Evolutionary conservation across 2,113 vertebrate genomes (phyloP).

Genomic region (Tetrax tetrax): DNA sequence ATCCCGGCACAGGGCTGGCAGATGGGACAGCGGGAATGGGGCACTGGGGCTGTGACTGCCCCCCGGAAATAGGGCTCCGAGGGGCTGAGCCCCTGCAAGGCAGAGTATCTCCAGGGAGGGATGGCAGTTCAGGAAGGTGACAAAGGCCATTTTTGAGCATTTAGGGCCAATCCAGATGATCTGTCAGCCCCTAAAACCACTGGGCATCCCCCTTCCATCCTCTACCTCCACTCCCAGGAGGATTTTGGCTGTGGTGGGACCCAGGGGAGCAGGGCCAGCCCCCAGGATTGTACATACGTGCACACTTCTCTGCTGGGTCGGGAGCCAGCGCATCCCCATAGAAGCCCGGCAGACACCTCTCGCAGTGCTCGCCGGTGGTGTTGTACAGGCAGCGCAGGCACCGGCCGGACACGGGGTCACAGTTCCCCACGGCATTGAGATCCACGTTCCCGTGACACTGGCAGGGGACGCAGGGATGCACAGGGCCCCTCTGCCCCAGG

Average conservation of each 20-base stretch:
- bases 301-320: conserved; percentile 71
- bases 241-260: background rate
- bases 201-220: background rate
- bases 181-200: background rate
- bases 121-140: background rate
- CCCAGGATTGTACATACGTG: conserved; percentile 67
- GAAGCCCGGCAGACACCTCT: conserved; percentile 82
- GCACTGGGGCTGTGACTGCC: accelerated
- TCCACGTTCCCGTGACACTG: conserved; percentile 87
- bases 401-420: conserved; percentile 81
- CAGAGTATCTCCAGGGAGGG: background rate
- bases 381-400: conserved; percentile 89
- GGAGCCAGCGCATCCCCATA: conserved; percentile 79
- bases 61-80: background rate
- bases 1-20: background rate
- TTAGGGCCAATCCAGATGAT: background rate
- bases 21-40: background rate
- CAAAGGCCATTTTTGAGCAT: background rate
- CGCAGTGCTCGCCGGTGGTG: conserved; percentile 81
- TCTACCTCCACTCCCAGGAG: background rate
- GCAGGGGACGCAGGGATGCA: conserved; percentile 79
- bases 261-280: background rate
- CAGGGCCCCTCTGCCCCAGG: conserved; percentile 76
- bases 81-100: background rate
- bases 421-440: conserved; percentile 86